Conservation (phyloP, 2,797 vertebrate genomes). For the Pantherophis vulpinus region DNA sequence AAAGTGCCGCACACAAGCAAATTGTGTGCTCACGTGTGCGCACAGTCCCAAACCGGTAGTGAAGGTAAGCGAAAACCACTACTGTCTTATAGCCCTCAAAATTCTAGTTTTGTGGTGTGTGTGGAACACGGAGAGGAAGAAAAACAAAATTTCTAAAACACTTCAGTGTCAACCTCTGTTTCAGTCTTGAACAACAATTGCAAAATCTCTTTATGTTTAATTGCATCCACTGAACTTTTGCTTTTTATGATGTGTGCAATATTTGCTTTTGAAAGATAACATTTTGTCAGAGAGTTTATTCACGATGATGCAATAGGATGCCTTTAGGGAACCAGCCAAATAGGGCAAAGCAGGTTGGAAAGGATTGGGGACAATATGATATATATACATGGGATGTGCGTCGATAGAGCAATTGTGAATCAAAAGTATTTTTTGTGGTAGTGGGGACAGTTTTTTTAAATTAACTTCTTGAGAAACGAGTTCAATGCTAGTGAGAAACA, state of each 20-base stretch:
- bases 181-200: not conserved
- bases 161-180: not conserved
- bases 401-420: not conserved
- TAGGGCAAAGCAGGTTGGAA: not conserved
- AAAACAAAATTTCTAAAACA: not conserved
- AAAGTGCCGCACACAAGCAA: too few species aligned
- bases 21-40: too few species aligned
- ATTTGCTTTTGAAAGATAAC: not conserved
- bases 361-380: not conserved
- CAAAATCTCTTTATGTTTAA: not conserved
- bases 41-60: too few species aligned
- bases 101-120: not conserved
- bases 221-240: not conserved
- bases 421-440: not conserved
- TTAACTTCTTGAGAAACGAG: not conserved
- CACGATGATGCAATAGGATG: not conserved
- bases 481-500: not conserved
- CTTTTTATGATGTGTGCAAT: rapidly evolving
- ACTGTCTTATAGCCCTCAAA: not conserved
- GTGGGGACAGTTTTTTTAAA: not conserved
- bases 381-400: not conserved
- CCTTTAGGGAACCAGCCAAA: not conserved
- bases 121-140: not conserved
- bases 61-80: too few species aligned
- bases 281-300: not conserved